These are phyloP conservation scores for Ennomos erosarius DNA, from an alignment of 2,888 invertebrate species.

Conservation along the genomic window DNA sequence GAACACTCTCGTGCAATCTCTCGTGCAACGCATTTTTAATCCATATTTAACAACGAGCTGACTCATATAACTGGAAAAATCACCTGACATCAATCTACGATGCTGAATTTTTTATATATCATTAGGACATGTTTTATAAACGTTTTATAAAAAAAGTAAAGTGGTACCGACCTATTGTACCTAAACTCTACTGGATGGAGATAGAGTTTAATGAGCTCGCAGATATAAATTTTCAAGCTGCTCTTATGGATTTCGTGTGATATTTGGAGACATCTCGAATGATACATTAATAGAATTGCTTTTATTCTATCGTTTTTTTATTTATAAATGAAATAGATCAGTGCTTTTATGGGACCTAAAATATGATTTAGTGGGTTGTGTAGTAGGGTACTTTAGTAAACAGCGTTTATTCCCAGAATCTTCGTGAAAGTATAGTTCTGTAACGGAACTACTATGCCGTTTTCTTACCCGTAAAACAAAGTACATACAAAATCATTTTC, in stretches of 20 bases:
- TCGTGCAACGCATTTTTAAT: too few relatives aligned
- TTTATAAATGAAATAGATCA: too few relatives aligned
- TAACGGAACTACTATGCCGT: too few relatives aligned
- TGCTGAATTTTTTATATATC: conserved; percentile 58
- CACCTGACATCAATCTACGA: conserved; percentile 42
- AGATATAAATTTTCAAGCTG: conserved; percentile 4
- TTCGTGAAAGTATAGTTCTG: too few relatives aligned
- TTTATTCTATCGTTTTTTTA: background rate
- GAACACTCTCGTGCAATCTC: too few relatives aligned
- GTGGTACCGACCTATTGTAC: background rate
- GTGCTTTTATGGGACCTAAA: too few relatives aligned
- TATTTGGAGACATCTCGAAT: conserved; percentile 22
- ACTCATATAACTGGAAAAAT: conserved; percentile 54
- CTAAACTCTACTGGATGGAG: conserved; percentile 12
- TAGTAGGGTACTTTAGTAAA: too few relatives aligned
- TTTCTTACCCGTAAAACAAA: too few relatives aligned
- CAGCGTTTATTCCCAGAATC: too few relatives aligned
- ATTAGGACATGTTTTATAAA: conserved; percentile 2
- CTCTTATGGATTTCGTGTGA: conserved; percentile 39
- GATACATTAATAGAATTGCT: conserved; percentile 5
- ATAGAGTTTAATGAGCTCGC: background rate
- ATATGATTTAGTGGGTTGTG: too few relatives aligned
- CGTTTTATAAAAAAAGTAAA: conserved; percentile 2
- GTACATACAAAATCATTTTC: too few relatives aligned
- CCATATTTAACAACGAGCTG: conserved; percentile 49